Evolutionary conservation across 2,113 vertebrate species (phyloP).

Genomic region (Oriolus oriolus): DNA sequence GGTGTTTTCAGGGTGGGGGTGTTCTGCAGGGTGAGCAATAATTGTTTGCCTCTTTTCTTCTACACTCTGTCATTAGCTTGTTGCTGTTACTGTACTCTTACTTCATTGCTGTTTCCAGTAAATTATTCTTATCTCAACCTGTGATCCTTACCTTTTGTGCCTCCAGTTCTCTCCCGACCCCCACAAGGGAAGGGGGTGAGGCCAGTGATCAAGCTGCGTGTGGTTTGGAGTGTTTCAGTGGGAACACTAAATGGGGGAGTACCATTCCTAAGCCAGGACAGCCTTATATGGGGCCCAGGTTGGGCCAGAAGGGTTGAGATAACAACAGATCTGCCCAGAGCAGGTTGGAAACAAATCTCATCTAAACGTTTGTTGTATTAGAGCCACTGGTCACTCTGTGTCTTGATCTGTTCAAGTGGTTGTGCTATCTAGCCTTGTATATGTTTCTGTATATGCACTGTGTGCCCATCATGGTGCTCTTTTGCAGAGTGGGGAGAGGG

Average conservation of each 20-base stretch:
- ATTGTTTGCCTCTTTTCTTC: neutral
- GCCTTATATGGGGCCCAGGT: neutral
- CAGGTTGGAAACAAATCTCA: neutral
- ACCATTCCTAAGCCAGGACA: neutral
- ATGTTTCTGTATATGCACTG: neutral
- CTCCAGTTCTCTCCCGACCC: neutral
- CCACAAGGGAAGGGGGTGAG: too few species aligned
- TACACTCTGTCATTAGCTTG: neutral
- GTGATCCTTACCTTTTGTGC: neutral
- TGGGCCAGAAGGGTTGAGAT: neutral
- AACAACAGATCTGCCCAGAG: neutral
- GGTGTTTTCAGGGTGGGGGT: neutral
- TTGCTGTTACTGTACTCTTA: neutral
- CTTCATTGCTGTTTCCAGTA: neutral
- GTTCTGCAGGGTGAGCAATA: neutral
- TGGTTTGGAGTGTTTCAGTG: neutral
- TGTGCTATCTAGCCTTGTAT: neutral
- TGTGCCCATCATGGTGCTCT: neutral
- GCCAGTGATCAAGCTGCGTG: neutral
- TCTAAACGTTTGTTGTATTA: neutral
- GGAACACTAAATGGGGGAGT: neutral
- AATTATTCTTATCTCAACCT: neutral
- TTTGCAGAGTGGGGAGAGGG: neutral
- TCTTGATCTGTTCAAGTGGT: neutral
- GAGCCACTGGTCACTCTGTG: neutral